Evolutionary conservation across 2,888 invertebrate genomes (phyloP), one percentile per base, ranked within the genome.

Genomic region (Drosophila maculinotata): DNA sequence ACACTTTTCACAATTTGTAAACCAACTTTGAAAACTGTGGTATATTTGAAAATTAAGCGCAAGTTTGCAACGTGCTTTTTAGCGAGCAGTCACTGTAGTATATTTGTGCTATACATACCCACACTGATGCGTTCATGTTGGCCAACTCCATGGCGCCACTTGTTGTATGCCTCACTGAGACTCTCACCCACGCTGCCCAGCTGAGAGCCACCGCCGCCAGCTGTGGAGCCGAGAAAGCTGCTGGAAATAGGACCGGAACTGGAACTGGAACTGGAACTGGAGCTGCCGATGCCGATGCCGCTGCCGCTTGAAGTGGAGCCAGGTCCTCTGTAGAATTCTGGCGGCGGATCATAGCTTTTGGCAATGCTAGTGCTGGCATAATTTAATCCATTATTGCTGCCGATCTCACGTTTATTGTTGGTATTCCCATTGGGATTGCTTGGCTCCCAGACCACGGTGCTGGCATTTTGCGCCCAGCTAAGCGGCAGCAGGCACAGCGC

Each of bases 271-370:
- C n/a, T n/a, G n/a, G 54, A 7, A 6, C 28, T 6, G 1, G 35
- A 3, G 12, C 35, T 36, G n/a, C 59, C 28, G 2, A 14, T 3
- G 33, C 74, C 4, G 3, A 14, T 10, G 36, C 73, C 4, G 3
- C 35, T 35, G 25, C 54, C 28, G 25, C 48, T 20, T 1, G 56
- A 17, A 0, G 26, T 65, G 47, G 85, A 80, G 10, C 79, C 88
- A 2, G 88, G 77, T 15, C 88, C 89, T 64, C 88, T 77, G 25
- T 91, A 90, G 72, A 86, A 90, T 41, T 90, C 90, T 48, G 89
- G 84, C 5, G 89, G 88, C 1, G 90, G 89, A 71, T 90, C 89
- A 57, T 88, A 90, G 48, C 85, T 89, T 38, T 90, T 90, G 6
- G 74, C 81, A n/a, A 69, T 71, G 14, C 56, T 72, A 6, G 79